Conservation (phyloP, 2,888 invertebrate species). For the Sesamia inferens region DNA sequence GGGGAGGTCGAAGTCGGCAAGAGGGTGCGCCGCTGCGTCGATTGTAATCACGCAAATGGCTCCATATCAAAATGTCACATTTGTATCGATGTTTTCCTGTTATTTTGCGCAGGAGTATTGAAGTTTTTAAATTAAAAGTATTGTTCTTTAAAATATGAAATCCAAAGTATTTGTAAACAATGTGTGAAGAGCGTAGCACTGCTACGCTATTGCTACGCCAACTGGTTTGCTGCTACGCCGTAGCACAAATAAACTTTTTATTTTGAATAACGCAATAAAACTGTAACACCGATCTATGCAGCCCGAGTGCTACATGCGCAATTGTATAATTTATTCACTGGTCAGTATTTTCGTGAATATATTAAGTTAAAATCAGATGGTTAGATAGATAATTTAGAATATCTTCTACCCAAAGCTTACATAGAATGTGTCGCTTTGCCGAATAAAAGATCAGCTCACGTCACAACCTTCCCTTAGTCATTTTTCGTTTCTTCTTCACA, state of each 20-base stretch:
- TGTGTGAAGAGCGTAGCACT: not conserved
- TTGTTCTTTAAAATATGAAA: slow-evolving; percentile 18
- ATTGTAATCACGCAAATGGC: slow-evolving; percentile 90
- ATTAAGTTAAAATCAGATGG: not conserved
- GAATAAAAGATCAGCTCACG: slow-evolving; percentile 31
- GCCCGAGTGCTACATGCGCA: not conserved
- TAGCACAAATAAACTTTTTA: slow-evolving; percentile 21
- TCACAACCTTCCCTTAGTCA: slow-evolving; percentile 25
- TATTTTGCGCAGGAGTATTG: slow-evolving; percentile 77
- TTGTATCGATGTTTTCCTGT: slow-evolving; percentile 84
- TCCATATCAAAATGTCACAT: slow-evolving; percentile 89
- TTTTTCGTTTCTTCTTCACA: slow-evolving; percentile 27
- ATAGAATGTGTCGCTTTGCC: not conserved
- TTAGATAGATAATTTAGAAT: slow-evolving; percentile 12
- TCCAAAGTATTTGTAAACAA: not conserved
- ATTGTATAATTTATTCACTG: too few relatives aligned
- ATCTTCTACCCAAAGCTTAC: slow-evolving; percentile 5
- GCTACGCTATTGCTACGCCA: slow-evolving; percentile 40
- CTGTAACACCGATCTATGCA: not conserved
- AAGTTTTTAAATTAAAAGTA: slow-evolving; percentile 61
- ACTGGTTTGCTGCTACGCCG: slow-evolving; percentile 35
- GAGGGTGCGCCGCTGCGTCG: slow-evolving; percentile 88
- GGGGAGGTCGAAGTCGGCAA: slow-evolving; percentile 75
- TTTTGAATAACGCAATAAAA: not conserved
- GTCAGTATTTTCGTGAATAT: not conserved